phyloP scores from a whole-genome alignment of 2,888 invertebrate species.

The Bombylius major region DNA sequence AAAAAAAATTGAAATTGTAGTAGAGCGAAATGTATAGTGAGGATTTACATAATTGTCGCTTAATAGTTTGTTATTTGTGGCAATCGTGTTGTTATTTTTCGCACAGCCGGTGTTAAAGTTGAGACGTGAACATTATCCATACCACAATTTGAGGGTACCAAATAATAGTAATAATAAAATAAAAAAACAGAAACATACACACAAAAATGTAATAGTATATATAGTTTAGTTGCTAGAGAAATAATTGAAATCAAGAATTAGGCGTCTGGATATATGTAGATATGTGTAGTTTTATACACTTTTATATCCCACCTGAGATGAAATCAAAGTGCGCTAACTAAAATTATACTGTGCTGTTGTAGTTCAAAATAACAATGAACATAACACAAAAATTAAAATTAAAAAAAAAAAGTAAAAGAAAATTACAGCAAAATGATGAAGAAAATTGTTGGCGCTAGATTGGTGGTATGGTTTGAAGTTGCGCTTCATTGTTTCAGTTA shows the following conservation, averaged over 20 bases:
- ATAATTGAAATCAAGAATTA: conserved; percentile 4
- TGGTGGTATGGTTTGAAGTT: conserved; percentile 9
- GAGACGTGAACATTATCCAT: conserved; percentile 11
- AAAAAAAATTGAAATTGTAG: no score
- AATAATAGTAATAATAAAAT: neutral
- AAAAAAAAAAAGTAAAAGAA: neutral
- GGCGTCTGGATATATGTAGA: neutral
- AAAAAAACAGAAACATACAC: neutral
- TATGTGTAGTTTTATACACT: conserved; percentile 1
- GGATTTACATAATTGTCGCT: conserved; percentile 15
- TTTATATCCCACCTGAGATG: neutral
- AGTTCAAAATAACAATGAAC: neutral
- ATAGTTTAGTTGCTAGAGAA: neutral
- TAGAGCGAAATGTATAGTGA: no score
- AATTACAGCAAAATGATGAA: neutral
- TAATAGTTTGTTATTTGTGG: conserved; percentile 15
- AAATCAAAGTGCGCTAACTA: neutral
- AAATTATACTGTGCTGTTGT: neutral
- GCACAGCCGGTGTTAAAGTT: conserved; percentile 15
- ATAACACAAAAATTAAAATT: neutral
- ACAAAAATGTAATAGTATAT: neutral
- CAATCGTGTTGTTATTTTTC: conserved; percentile 14
- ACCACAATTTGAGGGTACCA: neutral
- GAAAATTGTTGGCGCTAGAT: conserved; percentile 3
- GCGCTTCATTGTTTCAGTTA: conserved; percentile 12